A percentile compares a stretch with the other conserved stretches of the same genome.
Evolutionary conservation across 2,797 vertebrate genomes (phyloP).

Genomic region (Epinephelus malabaricus): DNA sequence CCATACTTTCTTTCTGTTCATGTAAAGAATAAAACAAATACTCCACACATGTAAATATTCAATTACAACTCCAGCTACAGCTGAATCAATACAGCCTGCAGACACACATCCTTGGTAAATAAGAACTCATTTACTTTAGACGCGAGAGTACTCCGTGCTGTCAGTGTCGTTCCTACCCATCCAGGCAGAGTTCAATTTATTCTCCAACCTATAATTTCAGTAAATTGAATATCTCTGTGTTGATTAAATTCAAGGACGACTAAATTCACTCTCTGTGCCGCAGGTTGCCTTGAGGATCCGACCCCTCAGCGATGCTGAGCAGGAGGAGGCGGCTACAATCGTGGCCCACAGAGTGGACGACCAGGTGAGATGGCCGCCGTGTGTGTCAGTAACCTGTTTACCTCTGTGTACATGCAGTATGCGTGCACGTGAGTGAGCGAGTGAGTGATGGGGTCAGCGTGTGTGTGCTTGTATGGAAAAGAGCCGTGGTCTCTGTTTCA

Average conservation of each 20-base stretch:
- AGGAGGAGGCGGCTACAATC: conserved; percentile 90
- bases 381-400: conserved; percentile 30
- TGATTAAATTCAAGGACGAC: conserved; percentile 30
- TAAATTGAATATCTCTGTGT: neutral
- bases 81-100: neutral
- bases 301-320: conserved; percentile 90
- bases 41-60: neutral
- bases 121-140: neutral
- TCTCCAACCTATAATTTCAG: conserved; percentile 19
- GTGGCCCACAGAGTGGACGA: conserved; percentile 92
- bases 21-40: too few relatives aligned
- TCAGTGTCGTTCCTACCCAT: neutral
- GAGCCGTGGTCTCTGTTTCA: conserved; percentile 42
- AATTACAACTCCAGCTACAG: neutral
- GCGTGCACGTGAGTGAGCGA: conserved; percentile 35
- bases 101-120: neutral
- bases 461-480: conserved; percentile 23
- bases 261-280: conserved; percentile 1
- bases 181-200: neutral
- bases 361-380: conserved; percentile 86
- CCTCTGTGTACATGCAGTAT: conserved; percentile 37
- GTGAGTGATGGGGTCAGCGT: conserved; percentile 47
- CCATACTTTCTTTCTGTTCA: neutral
- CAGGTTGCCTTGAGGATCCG: conserved; percentile 94
- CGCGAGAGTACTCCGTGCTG: neutral